A percentile compares a stretch with the other conserved stretches of the same genome.
Evolutionary conservation across 1,140 invertebrate genomes (phyloP).

Genomic region (Drosophila mauritiana): DNA sequence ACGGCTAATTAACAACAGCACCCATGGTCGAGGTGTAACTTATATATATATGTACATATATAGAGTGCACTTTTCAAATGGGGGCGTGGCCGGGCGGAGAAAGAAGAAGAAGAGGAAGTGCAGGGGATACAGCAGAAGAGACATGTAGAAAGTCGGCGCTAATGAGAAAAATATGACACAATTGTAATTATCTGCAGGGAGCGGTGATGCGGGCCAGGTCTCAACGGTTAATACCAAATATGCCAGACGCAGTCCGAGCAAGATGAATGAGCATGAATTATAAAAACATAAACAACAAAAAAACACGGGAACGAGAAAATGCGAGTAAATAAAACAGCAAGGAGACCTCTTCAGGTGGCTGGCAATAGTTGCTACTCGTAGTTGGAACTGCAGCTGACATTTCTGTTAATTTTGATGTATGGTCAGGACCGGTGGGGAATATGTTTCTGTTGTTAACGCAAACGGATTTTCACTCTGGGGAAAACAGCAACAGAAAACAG

Average conservation of each 20-base stretch:
- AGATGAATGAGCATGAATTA: conserved; percentile 83
- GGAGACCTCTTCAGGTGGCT: conserved; percentile 46
- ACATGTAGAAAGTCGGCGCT: conserved; percentile 65
- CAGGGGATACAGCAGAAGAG: conserved; percentile 20
- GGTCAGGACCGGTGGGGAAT: conserved; percentile 40
- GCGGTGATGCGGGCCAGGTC: conserved; percentile 36
- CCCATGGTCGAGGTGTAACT: conserved; percentile 38
- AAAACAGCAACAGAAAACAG: not conserved
- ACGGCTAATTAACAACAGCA: conserved; percentile 75
- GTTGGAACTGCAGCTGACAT: conserved; percentile 80
- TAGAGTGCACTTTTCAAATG: conserved; percentile 32
- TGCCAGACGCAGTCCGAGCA: conserved; percentile 61
- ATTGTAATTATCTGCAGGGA: conserved; percentile 77
- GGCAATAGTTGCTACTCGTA: conserved; percentile 62
- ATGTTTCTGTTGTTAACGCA: conserved; percentile 52
- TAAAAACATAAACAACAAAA: conserved; percentile 78
- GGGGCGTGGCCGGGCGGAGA: conserved; percentile 32
- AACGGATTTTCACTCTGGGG: conserved; percentile 67
- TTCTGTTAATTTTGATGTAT: conserved; percentile 82
- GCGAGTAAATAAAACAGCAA: conserved; percentile 24
- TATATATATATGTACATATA: not conserved
- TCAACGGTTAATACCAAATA: conserved; percentile 73
- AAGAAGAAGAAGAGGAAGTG: not conserved
- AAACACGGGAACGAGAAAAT: conserved; percentile 19
- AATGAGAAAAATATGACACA: conserved; percentile 83